Evolutionary conservation across 2,888 invertebrate genomes (phyloP), one percentile per base, ranked within the genome.

Genomic region (Ectemnius continuus): DNA sequence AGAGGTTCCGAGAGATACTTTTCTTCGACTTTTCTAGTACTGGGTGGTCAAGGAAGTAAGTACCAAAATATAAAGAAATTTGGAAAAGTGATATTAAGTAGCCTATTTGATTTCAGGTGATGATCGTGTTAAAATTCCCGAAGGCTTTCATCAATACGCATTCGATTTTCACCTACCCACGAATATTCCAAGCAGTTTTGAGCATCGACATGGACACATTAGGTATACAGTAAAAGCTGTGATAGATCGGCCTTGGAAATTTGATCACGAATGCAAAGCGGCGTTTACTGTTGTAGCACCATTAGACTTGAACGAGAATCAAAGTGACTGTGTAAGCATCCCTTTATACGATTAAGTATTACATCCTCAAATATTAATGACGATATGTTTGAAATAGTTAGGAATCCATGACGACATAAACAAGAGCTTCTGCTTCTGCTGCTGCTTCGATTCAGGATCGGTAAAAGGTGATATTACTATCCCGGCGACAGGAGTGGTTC

Each of bases 221-320:
- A 92, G 95, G 13, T 97, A 97, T 86, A 94, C 94, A 6, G 93
- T 96, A 23, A 96, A 95, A 89, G 95, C 95, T 0, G 93, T 93
- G 0, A 92, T 97, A 11, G 95, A 97, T 84, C 92, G 95, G 45
- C 95, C 97, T 0, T 96, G 96, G 94, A 95, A 95, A 86, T 95
- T 95, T 87, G 96, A 97, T 91, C 95, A 96, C 84, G 95, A 95
- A 80, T 94, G 94, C 63, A 95, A 95, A 91, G 93, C 94, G 90
- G 94, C 78, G 2, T 82, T 82, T n/a, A 80, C 80, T 2, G 78
- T 82, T 0, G 13, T 78, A 26, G 48, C 75, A 1, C 4, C 61
- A 6, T 52, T 76, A 1, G 59, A 82, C 36, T 26, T 82, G 28
- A 82, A 82, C 64, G 2, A 4, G 14, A 3, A 66, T 13, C 72